A percentile compares a stretch with the other conserved stretches of the same genome.
Evolutionary conservation across 2,113 vertebrate genomes (phyloP).

Genomic region (Rhinoptilus africanus): DNA sequence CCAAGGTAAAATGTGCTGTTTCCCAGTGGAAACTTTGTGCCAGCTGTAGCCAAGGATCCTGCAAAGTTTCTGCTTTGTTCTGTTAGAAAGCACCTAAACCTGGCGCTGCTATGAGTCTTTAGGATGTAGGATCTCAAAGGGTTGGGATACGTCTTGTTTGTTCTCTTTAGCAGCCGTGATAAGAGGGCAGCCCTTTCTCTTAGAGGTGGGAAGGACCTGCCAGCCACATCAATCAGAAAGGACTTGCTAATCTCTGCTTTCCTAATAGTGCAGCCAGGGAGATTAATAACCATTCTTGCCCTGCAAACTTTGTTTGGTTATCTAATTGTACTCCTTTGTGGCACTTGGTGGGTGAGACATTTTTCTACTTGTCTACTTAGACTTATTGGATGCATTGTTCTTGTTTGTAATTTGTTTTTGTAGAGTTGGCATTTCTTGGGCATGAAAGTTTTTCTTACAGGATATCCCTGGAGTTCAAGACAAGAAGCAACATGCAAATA

Average conservation of each 20-base stretch:
- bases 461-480: background rate
- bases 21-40: background rate
- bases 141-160: background rate
- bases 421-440: background rate
- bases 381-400: background rate
- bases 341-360: background rate
- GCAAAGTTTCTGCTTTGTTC: background rate
- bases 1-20: background rate
- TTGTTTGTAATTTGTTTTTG: background rate
- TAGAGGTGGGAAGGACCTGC: background rate
- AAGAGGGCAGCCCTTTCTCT: background rate
- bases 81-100: background rate
- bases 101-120: background rate
- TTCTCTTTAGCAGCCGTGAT: background rate
- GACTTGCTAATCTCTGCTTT: background rate
- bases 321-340: background rate
- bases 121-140: background rate
- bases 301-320: background rate
- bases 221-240: background rate
- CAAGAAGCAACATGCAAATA: background rate
- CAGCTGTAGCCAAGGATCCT: background rate
- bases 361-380: background rate
- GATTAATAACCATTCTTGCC: background rate
- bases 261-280: background rate
- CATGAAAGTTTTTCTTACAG: background rate